Conservation (phyloP, 2,888 invertebrate species). For the Clepsis dumicolana region DNA sequence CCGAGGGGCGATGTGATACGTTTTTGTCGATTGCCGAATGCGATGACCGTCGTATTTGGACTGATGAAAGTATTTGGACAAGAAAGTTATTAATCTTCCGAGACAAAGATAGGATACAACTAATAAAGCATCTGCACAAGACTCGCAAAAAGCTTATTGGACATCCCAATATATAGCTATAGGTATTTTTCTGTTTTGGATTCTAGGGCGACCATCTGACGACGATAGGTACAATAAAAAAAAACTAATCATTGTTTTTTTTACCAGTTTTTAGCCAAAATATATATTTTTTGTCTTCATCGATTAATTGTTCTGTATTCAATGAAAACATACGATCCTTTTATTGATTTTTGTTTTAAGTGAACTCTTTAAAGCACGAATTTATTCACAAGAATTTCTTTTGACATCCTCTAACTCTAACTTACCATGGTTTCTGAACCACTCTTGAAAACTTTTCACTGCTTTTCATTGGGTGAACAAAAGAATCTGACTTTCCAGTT, state of each 20-base stretch:
- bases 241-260: too few species aligned
- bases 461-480: constrained; percentile 25
- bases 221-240: too few species aligned
- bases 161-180: neutral
- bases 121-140: neutral
- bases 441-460: constrained; percentile 16
- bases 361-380: neutral
- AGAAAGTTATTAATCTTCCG: constrained; percentile 33
- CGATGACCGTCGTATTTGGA: constrained; percentile 23
- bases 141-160: neutral
- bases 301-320: too few species aligned
- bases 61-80: constrained; percentile 33
- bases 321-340: neutral
- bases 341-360: neutral
- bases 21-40: constrained; percentile 28
- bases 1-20: constrained; percentile 17
- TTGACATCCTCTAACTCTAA: neutral
- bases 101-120: constrained; percentile 13
- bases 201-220: too few species aligned
- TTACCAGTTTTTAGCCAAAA: too few species aligned
- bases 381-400: neutral
- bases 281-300: too few species aligned
- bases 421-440: constrained; percentile 4
- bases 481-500: constrained; percentile 27
- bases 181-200: too few species aligned